phyloP scores from a whole-genome alignment of 2,888 invertebrate genomes.

The Rhingia rostrata region DNA sequence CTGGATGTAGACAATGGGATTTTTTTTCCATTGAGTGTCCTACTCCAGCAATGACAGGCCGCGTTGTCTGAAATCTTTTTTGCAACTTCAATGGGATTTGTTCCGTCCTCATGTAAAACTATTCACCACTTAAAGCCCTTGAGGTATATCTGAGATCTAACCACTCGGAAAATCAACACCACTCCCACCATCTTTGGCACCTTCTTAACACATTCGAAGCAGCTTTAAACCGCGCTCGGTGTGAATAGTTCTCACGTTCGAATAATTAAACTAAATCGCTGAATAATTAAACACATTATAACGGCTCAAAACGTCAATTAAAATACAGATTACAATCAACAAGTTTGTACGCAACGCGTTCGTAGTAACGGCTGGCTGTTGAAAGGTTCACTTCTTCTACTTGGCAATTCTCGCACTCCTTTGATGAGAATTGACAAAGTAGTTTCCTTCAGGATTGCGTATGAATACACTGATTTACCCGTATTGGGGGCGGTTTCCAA shows the following conservation, averaged over 20 bases:
- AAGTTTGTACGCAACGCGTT: constrained; percentile 71
- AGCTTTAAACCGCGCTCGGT: constrained; percentile 27
- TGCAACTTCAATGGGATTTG: constrained; percentile 43
- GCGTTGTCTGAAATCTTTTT: constrained; percentile 60
- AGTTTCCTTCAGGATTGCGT: constrained; percentile 62
- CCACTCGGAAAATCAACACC: constrained; percentile 67
- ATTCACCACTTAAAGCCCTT: constrained; percentile 57
- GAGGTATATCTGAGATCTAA: constrained; percentile 65
- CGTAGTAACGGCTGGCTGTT: constrained; percentile 51
- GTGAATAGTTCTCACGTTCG: constrained; percentile 72
- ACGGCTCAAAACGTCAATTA: constrained; percentile 73
- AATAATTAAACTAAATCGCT: constrained; percentile 72
- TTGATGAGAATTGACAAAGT: constrained; percentile 66
- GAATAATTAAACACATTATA: constrained; percentile 74
- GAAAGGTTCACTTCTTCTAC: constrained; percentile 60
- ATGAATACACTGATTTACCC: background rate
- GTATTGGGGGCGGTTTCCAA: constrained; percentile 3
- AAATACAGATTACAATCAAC: constrained; percentile 74
- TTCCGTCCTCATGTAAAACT: constrained; percentile 7
- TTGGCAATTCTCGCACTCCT: constrained; percentile 22
- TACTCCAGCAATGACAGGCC: constrained; percentile 32
- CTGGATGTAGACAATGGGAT: constrained; percentile 51
- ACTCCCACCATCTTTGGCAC: constrained; percentile 34
- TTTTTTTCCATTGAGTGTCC: constrained; percentile 13
- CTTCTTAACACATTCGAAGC: constrained; percentile 23